A percentile compares a stretch with the other conserved stretches of the same genome.
phyloP scores from a whole-genome alignment of 2,113 vertebrate species.

The Aphyosemion australe region DNA sequence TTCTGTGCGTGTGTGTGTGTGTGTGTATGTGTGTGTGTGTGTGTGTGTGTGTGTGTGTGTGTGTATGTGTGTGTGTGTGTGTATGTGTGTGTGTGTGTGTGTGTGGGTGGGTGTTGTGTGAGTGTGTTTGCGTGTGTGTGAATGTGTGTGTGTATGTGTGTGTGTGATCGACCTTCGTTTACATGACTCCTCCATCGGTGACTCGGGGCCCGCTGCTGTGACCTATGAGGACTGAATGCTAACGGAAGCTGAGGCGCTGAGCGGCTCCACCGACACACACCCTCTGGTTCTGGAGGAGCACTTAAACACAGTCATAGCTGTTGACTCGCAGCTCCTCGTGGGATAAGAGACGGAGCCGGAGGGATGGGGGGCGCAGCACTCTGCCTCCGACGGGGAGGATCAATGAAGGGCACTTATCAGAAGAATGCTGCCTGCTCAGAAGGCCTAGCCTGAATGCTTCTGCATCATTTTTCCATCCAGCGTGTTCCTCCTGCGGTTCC shows the following conservation, averaged over 20 bases:
- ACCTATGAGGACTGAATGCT: constrained; percentile 76
- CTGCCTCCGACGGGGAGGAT: constrained; percentile 48
- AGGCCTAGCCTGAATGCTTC: constrained; percentile 43
- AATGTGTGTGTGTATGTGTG: no score
- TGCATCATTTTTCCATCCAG: constrained; percentile 3
- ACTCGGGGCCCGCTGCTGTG: constrained; percentile 55
- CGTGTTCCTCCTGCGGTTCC: constrained; percentile 19
- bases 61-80: constrained; percentile 26
- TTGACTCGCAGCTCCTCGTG: constrained; percentile 54
- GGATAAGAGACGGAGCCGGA: constrained; percentile 32
- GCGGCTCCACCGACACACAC: constrained; percentile 9
- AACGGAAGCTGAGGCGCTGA: constrained; percentile 58
- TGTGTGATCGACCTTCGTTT: background rate
- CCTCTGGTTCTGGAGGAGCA: constrained; percentile 25
- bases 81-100: constrained; percentile 29
- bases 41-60: constrained; percentile 8
- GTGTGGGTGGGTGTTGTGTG: constrained; percentile 38
- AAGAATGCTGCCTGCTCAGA: constrained; percentile 54
- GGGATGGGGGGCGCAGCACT: constrained; percentile 42
- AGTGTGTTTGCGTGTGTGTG: background rate
- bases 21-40: no score
- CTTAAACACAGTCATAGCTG: constrained; percentile 60
- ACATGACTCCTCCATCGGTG: no score
- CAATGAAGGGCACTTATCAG: constrained; percentile 62
- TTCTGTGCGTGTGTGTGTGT: constrained; percentile 33